phyloP scores from a whole-genome alignment of 92 coral and sea anemone species.

The Palythoa heliodiscus region DNA sequence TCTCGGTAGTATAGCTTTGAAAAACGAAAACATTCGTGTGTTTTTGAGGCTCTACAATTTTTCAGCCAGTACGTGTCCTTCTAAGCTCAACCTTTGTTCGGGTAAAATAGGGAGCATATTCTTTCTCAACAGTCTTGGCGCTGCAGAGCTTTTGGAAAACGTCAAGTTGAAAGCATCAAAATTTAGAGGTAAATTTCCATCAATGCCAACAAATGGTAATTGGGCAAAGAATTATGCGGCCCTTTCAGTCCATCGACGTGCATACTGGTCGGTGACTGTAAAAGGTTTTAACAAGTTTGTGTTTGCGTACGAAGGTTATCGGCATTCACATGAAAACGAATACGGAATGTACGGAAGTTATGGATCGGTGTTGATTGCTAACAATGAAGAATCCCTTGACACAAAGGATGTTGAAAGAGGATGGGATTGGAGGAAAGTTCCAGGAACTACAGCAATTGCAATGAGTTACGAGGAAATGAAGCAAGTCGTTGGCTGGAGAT shows the following conservation, averaged over 20 bases:
- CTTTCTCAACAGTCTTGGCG: conserved; percentile 51
- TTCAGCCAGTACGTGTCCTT: conserved; percentile 12
- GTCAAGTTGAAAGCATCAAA: conserved; percentile 15
- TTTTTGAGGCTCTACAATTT: conserved; percentile 41
- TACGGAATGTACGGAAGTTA: conserved; percentile 48
- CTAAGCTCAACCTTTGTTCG: conserved; percentile 18
- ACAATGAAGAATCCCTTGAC: conserved; percentile 30
- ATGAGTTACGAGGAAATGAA: conserved; percentile 16
- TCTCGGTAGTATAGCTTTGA: conserved; percentile 4
- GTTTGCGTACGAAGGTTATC: conserved; percentile 34
- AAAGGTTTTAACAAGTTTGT: conserved; percentile 52
- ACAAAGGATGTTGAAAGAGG: conserved; percentile 47
- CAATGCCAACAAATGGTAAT: conserved; percentile 45
- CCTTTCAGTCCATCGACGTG: conserved; percentile 53
- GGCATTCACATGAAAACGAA: conserved; percentile 22
- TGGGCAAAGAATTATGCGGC: conserved; percentile 58
- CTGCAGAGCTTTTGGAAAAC: conserved; percentile 35
- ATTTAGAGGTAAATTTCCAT: neutral
- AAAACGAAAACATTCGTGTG: neutral
- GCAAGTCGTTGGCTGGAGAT: conserved; percentile 33
- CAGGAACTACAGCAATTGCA: conserved; percentile 47
- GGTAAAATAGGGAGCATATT: conserved; percentile 21
- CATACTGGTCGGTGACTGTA: conserved; percentile 52
- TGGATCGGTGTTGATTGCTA: conserved; percentile 52
- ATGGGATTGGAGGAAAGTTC: conserved; percentile 53